Evolutionary conservation across 2,797 vertebrate species (phyloP).

Genomic region (Dermochelys coriacea): DNA sequence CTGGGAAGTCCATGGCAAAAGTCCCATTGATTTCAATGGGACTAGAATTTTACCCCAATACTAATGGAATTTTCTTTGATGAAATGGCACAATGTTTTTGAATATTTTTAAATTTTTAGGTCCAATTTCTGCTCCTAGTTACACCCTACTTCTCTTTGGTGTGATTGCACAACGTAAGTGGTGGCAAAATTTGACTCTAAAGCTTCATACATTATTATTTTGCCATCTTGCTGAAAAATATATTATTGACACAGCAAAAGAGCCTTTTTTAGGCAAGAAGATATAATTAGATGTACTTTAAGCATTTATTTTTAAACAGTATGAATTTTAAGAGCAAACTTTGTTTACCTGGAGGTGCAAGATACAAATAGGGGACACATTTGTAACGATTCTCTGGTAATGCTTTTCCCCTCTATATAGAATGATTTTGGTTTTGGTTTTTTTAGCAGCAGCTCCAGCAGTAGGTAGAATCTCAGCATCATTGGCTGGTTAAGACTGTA

Average conservation of each 20-base stretch:
- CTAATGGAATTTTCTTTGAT: neutral
- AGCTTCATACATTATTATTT: neutral
- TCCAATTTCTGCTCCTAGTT: neutral
- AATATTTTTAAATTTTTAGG: neutral
- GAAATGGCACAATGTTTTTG: neutral
- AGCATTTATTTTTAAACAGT: neutral
- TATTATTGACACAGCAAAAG: neutral
- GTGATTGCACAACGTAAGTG: neutral
- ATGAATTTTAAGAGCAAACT: neutral
- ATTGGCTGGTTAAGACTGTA: conserved; percentile 17
- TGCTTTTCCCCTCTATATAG: neutral
- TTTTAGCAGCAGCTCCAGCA: neutral
- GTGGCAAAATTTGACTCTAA: neutral
- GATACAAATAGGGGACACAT: neutral
- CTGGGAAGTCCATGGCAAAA: neutral
- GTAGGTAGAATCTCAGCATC: conserved; percentile 1
- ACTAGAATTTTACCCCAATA: neutral
- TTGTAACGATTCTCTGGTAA: neutral
- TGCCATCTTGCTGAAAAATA: neutral
- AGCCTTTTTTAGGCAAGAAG: neutral
- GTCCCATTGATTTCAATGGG: neutral
- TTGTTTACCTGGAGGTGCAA: neutral
- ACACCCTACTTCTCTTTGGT: neutral
- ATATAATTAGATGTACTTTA: neutral
- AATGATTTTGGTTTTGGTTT: conserved; percentile 5